Conservation (phyloP, 1,140 invertebrate species). For the Lamellibrachia luymesi region DNA sequence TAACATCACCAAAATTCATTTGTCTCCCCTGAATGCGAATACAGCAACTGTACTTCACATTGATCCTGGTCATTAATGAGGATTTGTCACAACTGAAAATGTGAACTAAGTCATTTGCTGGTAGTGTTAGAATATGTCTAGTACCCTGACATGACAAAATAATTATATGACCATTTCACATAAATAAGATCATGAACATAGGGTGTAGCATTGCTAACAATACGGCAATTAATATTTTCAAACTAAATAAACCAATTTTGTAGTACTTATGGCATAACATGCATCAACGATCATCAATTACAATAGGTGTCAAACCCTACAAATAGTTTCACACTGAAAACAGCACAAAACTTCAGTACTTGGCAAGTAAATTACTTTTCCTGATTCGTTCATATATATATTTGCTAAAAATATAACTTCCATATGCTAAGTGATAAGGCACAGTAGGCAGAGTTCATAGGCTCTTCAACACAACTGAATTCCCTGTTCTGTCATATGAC, state of each 20-base stretch:
- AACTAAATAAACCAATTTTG: neutral
- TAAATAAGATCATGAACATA: too few species aligned
- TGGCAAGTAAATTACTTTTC: neutral
- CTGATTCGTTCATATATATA: neutral
- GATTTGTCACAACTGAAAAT: too few species aligned
- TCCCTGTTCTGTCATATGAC: too few species aligned
- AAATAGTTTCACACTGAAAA: neutral
- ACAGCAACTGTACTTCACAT: too few species aligned
- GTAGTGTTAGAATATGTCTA: neutral
- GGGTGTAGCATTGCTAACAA: neutral
- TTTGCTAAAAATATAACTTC: too few species aligned
- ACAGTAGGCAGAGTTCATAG: too few species aligned
- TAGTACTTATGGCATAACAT: neutral
- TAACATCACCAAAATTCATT: too few species aligned
- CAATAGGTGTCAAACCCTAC: neutral
- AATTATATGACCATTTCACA: neutral
- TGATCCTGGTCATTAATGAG: too few species aligned
- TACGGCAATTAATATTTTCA: neutral
- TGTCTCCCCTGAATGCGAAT: too few species aligned
- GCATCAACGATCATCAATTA: neutral
- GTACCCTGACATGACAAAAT: neutral
- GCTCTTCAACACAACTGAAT: neutral
- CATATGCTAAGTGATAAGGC: too few species aligned
- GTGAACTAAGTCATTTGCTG: neutral
- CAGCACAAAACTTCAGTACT: too few species aligned